Percentiles rank a stretch among this genome's conserved stretches.
These are phyloP conservation scores for Fringilla coelebs DNA, from an alignment of 2,797 vertebrate genomes.

Conservation along the genomic window DNA sequence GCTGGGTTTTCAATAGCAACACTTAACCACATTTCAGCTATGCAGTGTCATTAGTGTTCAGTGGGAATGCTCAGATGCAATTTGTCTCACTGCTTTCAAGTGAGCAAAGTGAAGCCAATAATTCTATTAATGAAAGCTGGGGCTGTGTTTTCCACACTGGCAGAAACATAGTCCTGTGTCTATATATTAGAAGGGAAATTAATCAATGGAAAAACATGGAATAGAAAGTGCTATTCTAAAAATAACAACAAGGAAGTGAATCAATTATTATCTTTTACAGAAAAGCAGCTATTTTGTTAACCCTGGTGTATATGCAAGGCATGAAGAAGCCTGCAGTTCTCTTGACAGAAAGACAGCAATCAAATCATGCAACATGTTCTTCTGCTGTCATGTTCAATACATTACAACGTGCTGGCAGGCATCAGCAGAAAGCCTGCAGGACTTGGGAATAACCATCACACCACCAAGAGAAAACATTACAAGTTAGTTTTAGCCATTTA, in stretches of 20 bases:
- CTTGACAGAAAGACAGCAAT: constrained; percentile 29
- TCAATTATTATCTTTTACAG: constrained; percentile 13
- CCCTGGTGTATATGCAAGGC: background rate
- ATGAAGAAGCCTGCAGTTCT: constrained; percentile 11
- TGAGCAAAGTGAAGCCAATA: background rate
- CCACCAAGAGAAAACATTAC: background rate
- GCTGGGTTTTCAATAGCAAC: background rate
- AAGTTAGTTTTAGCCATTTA: background rate
- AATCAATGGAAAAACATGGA: background rate
- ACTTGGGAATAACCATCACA: background rate
- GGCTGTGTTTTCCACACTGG: background rate
- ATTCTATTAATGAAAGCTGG: background rate
- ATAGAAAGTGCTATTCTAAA: background rate
- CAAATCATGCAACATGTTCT: background rate
- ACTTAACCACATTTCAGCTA: background rate
- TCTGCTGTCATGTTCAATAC: background rate
- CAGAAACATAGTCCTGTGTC: background rate
- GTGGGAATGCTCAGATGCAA: background rate
- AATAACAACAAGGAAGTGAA: background rate
- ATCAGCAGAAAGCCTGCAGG: background rate
- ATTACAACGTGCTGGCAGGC: background rate
- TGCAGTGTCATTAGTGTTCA: background rate
- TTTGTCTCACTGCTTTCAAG: background rate
- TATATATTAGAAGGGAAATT: background rate
- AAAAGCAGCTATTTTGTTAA: constrained; percentile 13